Percentiles rank a stretch among this genome's conserved stretches.
phyloP scores from a whole-genome alignment of 1,140 invertebrate genomes.

The Pachyrhynchus sulphureomaculatus region DNA sequence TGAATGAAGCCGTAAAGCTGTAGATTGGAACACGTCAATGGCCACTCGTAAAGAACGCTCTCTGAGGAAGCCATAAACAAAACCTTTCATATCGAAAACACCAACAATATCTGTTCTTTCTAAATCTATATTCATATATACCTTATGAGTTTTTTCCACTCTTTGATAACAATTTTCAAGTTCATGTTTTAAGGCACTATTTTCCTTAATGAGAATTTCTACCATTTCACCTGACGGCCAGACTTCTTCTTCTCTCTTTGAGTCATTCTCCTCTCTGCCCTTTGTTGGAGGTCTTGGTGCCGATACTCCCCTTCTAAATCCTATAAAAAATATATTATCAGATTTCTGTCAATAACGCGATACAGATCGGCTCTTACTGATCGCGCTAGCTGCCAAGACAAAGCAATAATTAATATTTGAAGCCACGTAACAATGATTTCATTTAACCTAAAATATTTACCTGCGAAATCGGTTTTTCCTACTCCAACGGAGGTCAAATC shows the following conservation, averaged over 20 bases:
- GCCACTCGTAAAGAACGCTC: too few species aligned
- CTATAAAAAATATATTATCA: constrained; percentile 23
- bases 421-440: too few species aligned
- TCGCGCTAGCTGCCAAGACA: too few species aligned
- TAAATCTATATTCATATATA: constrained; percentile 53
- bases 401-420: too few species aligned
- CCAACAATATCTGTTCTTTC: too few species aligned
- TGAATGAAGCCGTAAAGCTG: too few species aligned
- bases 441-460: too few species aligned
- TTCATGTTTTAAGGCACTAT: constrained; percentile 78
- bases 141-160: constrained; percentile 85
- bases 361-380: too few species aligned
- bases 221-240: constrained; percentile 75
- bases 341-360: constrained; percentile 4
- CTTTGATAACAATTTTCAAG: constrained; percentile 78
- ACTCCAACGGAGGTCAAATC: constrained; percentile 59
- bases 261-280: constrained; percentile 62
- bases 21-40: too few species aligned
- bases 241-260: constrained; percentile 51
- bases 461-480: constrained; percentile 16
- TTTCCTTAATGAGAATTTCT: constrained; percentile 83
- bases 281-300: constrained; percentile 59
- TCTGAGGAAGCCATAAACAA: too few species aligned
- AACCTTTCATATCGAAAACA: too few species aligned
- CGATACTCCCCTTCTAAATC: constrained; percentile 45